phyloP scores from a whole-genome alignment of 1,140 invertebrate genomes.

The Sinella curviseta region DNA sequence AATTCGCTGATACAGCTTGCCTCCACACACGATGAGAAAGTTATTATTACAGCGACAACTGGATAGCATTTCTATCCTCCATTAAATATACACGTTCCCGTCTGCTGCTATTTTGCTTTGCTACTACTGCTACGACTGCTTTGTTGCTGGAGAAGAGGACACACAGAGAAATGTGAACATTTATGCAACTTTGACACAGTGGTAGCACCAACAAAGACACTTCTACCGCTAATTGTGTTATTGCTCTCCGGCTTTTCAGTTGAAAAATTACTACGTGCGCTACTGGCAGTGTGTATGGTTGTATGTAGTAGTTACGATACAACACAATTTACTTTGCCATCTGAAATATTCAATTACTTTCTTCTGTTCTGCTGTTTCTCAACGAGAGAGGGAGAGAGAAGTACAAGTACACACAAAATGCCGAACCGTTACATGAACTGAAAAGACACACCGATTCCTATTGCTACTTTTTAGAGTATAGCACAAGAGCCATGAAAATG shows the following conservation, averaged over 20 bases:
- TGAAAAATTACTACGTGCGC: too few relatives aligned
- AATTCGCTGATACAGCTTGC: too few relatives aligned
- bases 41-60: neutral
- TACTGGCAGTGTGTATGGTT: neutral
- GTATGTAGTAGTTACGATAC: neutral
- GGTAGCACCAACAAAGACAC: conserved; percentile 11
- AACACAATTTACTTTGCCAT: neutral
- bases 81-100: too few relatives aligned
- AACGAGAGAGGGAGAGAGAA: neutral
- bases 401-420: neutral
- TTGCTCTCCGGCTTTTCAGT: neutral
- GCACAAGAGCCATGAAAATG: neutral
- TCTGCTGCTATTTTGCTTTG: too few relatives aligned
- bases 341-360: conserved; percentile 15
- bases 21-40: neutral
- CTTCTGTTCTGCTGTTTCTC: neutral
- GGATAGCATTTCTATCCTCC: too few relatives aligned
- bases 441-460: too few relatives aligned
- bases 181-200: conserved; percentile 7
- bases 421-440: too few relatives aligned
- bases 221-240: conserved; percentile 23
- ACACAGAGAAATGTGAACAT: neutral
- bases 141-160: neutral
- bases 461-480: too few relatives aligned
- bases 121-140: neutral